Percentiles rank a stretch among this genome's conserved stretches.
phyloP scores from a whole-genome alignment of 2,113 vertebrate species.

The Mesitornis unicolor region DNA sequence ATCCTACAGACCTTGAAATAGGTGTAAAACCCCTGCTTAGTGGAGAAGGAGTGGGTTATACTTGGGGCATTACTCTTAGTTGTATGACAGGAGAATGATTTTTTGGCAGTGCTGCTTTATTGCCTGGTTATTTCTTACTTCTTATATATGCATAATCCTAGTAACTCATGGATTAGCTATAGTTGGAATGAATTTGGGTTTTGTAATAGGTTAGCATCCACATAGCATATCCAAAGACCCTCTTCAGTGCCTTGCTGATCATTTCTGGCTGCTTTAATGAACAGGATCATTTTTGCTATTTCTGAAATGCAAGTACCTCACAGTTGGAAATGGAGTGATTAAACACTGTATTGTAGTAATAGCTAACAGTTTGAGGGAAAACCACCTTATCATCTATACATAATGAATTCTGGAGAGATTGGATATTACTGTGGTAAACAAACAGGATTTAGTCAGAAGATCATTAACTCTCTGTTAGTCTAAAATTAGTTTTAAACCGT shows the following conservation, averaged over 20 bases:
- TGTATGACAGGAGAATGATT: not conserved
- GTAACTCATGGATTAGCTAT: not conserved
- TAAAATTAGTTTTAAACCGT: not conserved
- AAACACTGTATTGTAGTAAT: not conserved
- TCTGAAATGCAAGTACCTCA: not conserved
- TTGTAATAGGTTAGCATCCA: not conserved
- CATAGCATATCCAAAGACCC: not conserved
- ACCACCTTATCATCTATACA: not conserved
- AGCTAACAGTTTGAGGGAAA: not conserved
- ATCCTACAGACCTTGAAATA: not conserved
- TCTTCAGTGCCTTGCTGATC: not conserved
- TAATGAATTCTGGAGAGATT: not conserved
- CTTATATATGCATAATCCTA: not conserved
- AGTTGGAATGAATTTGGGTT: not conserved
- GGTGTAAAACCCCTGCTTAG: not conserved
- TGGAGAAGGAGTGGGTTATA: not conserved
- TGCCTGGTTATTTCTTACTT: not conserved
- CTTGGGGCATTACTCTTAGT: not conserved
- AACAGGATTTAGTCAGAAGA: not conserved
- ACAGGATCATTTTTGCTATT: not conserved
- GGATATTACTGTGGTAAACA: not conserved
- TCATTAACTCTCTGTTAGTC: not conserved
- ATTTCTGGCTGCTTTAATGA: not conserved
- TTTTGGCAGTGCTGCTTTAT: not conserved
- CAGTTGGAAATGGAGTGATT: not conserved